Evolutionary conservation across 2,113 vertebrate genomes (phyloP), one percentile per base, ranked within the genome.

Genomic region (Turnix velox): DNA sequence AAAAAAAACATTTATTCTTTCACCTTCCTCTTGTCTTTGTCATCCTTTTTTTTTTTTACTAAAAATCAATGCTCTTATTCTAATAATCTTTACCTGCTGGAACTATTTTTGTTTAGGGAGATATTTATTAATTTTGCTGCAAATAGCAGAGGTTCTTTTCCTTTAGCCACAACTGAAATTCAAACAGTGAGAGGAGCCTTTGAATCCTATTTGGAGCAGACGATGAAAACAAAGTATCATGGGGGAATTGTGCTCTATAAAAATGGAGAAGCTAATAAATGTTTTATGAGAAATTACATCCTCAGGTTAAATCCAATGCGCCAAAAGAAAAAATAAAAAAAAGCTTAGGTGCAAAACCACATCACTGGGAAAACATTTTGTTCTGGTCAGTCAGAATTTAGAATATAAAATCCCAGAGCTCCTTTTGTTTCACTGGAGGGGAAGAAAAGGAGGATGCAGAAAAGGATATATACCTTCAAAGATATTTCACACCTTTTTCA

Each of bases 201-300:
- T 87, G 76, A 84, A 80, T 61, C 13, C 2, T 80, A 52, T 39
- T 88, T 37, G 40, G 87, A 45, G 68, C 89, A 91, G 76, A 76
- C 5, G 11, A 43, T 40, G 80, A 94, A 90, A 94, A 88, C 76
- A 65, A 80, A 68, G 72, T 37, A 46, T 80, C 89, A 80, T 30
- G 43, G 49, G 92, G 80, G 89, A 94, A 91, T 80, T 92, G 76
- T 83, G 84, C 49, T 80, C 80, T 77, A 61, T 45, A 86, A 88
- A 95, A 88, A 84, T 43, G 80, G 81, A 91, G 77, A 94, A 90
- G 80, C 67, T 58, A 76, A 92, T 90, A 88, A 94, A 92, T 88
- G 73, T 90, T 92, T 96, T 48, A 86, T 86, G 80, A 95, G 86
- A 72, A 86, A 76, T n/a, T 61, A 43, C 72, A 76, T 84, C 72